A percentile compares a stretch with the other conserved stretches of the same genome.
These are phyloP conservation scores for Acromyrmex heyeri DNA, from an alignment of 1,140 invertebrate genomes.

Conservation along the genomic window DNA sequence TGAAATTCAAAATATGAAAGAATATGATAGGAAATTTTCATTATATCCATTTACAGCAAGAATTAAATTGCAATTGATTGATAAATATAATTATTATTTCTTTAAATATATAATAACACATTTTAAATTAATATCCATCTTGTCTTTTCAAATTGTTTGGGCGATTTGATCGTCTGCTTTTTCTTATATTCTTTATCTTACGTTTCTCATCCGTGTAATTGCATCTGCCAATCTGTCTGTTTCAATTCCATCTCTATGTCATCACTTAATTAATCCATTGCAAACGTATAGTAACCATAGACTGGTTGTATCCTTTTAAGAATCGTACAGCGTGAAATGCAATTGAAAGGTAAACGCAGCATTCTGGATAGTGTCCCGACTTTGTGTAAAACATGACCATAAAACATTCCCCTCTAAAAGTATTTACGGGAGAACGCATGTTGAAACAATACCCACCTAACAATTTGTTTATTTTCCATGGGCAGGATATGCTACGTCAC, in stretches of 20 bases:
- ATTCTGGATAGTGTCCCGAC: not conserved
- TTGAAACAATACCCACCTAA: slow-evolving; percentile 19
- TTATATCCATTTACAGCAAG: not conserved
- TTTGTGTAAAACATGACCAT: slow-evolving; percentile 7
- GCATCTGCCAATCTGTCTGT: not conserved
- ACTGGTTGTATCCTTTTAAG: slow-evolving; percentile 34
- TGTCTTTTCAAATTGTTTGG: slow-evolving; percentile 7
- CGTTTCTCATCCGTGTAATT: slow-evolving; percentile 1
- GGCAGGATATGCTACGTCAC: not conserved
- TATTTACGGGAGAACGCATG: slow-evolving; percentile 30
- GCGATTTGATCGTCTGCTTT: not conserved
- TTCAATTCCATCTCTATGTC: not conserved
- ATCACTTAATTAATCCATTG: slow-evolving; percentile 39
- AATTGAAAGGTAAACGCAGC: slow-evolving; percentile 38
- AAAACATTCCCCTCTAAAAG: slow-evolving; percentile 7
- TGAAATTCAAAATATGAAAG: not conserved
- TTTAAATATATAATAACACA: not conserved
- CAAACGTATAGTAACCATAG: not conserved
- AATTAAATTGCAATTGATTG: slow-evolving; percentile 13
- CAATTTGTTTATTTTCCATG: slow-evolving; percentile 42
- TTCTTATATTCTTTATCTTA: not conserved
- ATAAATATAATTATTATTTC: slow-evolving; percentile 1
- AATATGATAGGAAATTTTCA: not conserved
- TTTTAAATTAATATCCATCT: slow-evolving; percentile 6
- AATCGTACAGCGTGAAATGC: slow-evolving; percentile 22